Evolutionary conservation across 2,113 vertebrate species (phyloP), one percentile per base, ranked within the genome.

Genomic region (Pluvialis apricaria): DNA sequence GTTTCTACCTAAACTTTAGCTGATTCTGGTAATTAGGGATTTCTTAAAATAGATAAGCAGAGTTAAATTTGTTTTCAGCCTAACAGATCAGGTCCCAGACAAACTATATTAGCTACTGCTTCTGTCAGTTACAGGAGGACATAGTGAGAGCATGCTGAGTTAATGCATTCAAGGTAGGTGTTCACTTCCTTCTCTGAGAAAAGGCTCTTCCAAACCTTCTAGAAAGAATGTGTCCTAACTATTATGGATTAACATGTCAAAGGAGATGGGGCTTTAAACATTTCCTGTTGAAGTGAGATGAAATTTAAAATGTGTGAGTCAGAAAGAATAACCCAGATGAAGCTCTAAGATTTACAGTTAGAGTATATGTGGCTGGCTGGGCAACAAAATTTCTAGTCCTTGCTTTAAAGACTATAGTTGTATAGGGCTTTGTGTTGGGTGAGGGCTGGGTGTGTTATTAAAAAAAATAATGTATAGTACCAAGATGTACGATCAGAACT

Each of bases 361-460:
- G 12, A 51, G 14, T 61, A 22, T 44, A 34, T 44, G 26, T n/a
- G 16, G 8, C 29, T 4, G 3, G 12, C 17, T 71, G 26, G 36
- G 20, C 34, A 40, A 82, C 28, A 70, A 72, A 36, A 52, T 26
- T 51, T 72, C 24, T 78, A 65, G 20, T 29, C 28, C 18, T 60
- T 83, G 4, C 6, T 77, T 64, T 60, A 60, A 72, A 80, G 6
- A 32, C 25, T 31, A 12, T 2, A 44, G 21, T 6, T 49, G 32
- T 45, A 28, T 5, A 4, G 3, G 0, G 2, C 4, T 13, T 64
- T 73, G 6, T 78, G 6, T 36, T 61, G 49, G 4, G 17, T 34
- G 3, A 4, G 9, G 6, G 5, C 5, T 82, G 26, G 1, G 6
- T 1, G 10, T 51, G 6, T 65, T 73, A 36, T 20, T 44, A 10